Conservation (phyloP, 2,113 vertebrate genomes). For the Octodon degus region DNA sequence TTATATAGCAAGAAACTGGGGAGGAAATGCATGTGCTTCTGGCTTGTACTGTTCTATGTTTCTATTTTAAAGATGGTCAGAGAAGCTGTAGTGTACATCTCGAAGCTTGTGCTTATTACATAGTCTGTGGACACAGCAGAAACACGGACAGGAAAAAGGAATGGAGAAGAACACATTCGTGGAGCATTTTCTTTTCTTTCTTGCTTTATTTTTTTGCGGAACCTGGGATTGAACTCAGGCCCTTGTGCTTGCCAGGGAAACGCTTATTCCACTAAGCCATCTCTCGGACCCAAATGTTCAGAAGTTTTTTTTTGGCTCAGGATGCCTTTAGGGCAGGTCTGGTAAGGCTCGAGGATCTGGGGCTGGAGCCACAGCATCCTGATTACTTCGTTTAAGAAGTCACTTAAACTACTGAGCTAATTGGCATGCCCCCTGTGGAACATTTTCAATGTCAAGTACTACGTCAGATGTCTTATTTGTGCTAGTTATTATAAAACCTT, state of each 20-base stretch:
- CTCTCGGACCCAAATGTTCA: too few relatives aligned
- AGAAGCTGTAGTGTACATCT: constrained; percentile 18
- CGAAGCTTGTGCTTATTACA: neutral
- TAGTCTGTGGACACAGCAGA: neutral
- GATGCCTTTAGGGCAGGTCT: too few relatives aligned
- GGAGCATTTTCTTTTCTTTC: neutral
- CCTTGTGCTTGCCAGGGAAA: too few relatives aligned
- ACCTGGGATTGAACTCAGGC: too few relatives aligned
- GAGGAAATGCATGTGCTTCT: neutral
- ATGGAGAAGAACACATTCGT: neutral
- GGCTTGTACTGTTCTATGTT: constrained; percentile 30
- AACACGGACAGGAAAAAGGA: neutral
- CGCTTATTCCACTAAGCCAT: too few relatives aligned
- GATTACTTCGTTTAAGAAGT: too few relatives aligned
- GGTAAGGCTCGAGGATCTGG: too few relatives aligned
- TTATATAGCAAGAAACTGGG: neutral
- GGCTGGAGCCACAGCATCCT: too few relatives aligned
- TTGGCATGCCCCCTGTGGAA: neutral
- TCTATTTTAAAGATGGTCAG: constrained; percentile 6
- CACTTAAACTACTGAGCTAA: too few relatives aligned
- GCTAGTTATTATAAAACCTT: neutral
- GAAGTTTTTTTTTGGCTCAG: too few relatives aligned
- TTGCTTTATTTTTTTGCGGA: too few relatives aligned
- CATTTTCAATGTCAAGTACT: neutral
- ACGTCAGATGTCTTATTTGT: neutral